Evolutionary conservation across 2,113 vertebrate genomes (phyloP).

Genomic region (Anseranas semipalmata): DNA sequence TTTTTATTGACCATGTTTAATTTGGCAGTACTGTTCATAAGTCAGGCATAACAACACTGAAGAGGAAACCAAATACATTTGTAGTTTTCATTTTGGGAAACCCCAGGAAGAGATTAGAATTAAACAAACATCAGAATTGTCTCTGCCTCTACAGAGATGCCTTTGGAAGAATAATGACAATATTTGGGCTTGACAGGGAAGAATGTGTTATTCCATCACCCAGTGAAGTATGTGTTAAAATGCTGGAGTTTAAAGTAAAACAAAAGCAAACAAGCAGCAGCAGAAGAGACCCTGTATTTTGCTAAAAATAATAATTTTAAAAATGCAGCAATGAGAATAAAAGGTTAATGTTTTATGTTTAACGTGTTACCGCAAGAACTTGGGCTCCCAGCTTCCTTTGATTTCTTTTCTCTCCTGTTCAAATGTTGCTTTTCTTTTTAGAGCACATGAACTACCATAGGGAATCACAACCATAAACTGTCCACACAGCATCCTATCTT

Average conservation of each 20-base stretch:
- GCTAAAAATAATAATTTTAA: neutral
- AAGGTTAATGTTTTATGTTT: neutral
- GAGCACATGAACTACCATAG: neutral
- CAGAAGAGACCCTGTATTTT: neutral
- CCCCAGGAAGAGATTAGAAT: neutral
- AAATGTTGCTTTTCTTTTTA: neutral
- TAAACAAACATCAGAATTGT: neutral
- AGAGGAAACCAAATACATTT: neutral
- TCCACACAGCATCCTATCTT: fast-evolving
- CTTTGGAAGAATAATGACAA: neutral
- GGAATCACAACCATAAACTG: neutral
- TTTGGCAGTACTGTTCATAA: neutral
- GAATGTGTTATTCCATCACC: neutral
- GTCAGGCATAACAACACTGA: neutral
- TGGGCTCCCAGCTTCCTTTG: neutral
- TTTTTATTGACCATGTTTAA: neutral
- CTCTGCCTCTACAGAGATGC: neutral
- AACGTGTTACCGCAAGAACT: neutral
- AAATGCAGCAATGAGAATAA: neutral
- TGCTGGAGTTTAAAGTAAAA: neutral
- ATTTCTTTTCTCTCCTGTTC: neutral
- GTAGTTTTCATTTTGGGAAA: neutral
- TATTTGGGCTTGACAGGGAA: neutral
- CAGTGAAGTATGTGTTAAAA: neutral
- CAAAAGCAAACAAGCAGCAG: neutral